Conservation (phyloP, 2,113 vertebrate genomes). For the Sialia sialis region DNA sequence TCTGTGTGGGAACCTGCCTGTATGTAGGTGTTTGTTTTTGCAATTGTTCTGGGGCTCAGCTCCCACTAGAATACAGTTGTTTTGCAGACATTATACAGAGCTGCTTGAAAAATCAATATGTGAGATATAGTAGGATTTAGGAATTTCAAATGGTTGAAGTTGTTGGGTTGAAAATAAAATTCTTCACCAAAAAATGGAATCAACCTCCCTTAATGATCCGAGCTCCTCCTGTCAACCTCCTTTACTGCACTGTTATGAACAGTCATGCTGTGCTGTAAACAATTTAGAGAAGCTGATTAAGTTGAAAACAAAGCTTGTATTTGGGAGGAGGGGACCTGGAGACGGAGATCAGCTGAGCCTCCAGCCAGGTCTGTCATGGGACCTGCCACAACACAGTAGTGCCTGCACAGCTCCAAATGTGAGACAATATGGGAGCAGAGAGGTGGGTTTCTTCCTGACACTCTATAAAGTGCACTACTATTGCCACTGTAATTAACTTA, state of each 20-base stretch:
- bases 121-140: not conserved
- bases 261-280: not conserved
- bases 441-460: not conserved
- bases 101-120: not conserved
- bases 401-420: not conserved
- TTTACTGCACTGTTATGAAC: not conserved
- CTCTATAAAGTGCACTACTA: not conserved
- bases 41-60: not conserved
- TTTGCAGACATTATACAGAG: not conserved
- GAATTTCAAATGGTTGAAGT: not conserved
- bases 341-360: not conserved
- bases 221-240: not conserved
- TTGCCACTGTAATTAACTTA: not conserved
- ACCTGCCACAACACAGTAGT: not conserved
- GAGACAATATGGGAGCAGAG: not conserved
- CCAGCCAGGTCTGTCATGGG: not conserved
- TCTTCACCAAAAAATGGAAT: not conserved
- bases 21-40: not conserved
- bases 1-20: not conserved
- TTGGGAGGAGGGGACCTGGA: not conserved
- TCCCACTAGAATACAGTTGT: not conserved
- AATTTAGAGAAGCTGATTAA: not conserved
- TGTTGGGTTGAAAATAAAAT: not conserved
- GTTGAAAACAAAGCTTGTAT: not conserved
- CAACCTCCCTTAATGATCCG: too few species aligned